Evolutionary conservation across 2,888 invertebrate species (phyloP).

Genomic region (Sinodicranocentrus sp.): DNA sequence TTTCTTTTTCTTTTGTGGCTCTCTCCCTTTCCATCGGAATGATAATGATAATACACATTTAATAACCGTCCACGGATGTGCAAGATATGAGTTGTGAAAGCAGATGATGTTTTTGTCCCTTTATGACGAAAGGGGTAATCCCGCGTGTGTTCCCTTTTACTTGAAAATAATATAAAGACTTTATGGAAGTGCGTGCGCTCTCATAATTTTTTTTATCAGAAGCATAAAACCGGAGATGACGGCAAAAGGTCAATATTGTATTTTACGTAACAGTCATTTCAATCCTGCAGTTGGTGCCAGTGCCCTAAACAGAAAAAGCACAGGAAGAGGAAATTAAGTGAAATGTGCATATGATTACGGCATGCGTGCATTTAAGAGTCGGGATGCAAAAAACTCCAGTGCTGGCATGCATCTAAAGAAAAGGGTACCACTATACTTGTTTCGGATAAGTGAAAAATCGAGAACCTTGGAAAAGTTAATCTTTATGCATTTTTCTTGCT

Average conservation of each 20-base stretch:
- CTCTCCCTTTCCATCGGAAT: not conserved
- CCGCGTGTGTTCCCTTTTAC: no score
- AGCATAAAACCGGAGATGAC: not conserved
- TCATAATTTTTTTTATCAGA: not conserved
- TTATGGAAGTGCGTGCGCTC: slow-evolving; percentile 37
- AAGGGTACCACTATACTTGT: no score
- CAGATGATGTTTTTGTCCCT: slow-evolving; percentile 47
- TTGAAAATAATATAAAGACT: no score
- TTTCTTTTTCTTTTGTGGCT: slow-evolving; percentile 26
- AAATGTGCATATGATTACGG: no score
- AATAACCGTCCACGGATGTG: slow-evolving; percentile 59
- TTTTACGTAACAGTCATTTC: no score
- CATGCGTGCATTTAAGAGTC: no score
- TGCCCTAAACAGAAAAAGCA: no score
- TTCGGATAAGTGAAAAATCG: no score
- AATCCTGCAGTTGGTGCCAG: no score
- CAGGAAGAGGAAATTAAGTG: no score
- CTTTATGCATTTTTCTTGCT: slow-evolving; percentile 26
- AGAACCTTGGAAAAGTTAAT: slow-evolving; percentile 34
- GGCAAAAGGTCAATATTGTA: not conserved
- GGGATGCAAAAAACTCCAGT: no score
- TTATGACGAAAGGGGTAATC: not conserved
- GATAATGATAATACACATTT: slow-evolving; percentile 47
- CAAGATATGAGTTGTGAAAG: slow-evolving; percentile 64
- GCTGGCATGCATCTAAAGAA: no score